A percentile compares a stretch with the other conserved stretches of the same genome.
These are phyloP conservation scores for Dasypolia templi DNA, from an alignment of 2,888 invertebrate genomes.

Conservation along the genomic window DNA sequence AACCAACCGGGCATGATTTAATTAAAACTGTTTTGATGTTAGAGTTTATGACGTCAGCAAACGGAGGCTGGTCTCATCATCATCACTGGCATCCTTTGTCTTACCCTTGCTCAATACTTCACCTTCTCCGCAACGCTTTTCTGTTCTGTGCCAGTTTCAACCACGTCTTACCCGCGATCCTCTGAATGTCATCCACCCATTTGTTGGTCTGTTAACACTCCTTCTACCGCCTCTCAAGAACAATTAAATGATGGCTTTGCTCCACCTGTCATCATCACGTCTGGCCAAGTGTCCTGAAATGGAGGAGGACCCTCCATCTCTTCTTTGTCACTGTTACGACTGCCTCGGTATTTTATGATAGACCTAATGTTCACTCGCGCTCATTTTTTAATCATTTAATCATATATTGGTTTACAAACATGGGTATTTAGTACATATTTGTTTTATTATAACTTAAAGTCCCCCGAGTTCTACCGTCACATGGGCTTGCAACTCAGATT, in stretches of 20 bases:
- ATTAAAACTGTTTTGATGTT: background rate
- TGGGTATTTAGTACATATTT: too few species aligned
- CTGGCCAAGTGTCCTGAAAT: background rate
- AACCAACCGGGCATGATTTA: background rate
- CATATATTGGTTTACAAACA: too few species aligned
- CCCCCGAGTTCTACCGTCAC: too few species aligned
- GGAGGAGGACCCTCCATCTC: background rate
- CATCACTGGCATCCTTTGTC: background rate
- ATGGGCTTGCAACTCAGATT: too few species aligned
- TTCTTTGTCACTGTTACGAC: background rate
- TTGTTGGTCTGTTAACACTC: too few species aligned
- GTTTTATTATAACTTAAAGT: too few species aligned
- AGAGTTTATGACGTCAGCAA: background rate
- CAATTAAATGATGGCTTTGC: background rate
- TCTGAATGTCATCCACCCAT: background rate
- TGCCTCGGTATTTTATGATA: background rate
- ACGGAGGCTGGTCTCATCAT: too few species aligned
- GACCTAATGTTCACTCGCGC: too few species aligned
- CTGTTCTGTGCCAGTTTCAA: background rate
- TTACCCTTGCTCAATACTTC: background rate
- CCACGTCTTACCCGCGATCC: too few species aligned
- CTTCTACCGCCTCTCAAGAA: background rate
- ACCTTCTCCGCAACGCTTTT: background rate
- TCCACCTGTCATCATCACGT: background rate
- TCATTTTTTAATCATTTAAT: too few species aligned